Evolutionary conservation across 2,888 invertebrate genomes (phyloP), one percentile per base, ranked within the genome.

Genomic region (Lepidochrysops patricia): DNA sequence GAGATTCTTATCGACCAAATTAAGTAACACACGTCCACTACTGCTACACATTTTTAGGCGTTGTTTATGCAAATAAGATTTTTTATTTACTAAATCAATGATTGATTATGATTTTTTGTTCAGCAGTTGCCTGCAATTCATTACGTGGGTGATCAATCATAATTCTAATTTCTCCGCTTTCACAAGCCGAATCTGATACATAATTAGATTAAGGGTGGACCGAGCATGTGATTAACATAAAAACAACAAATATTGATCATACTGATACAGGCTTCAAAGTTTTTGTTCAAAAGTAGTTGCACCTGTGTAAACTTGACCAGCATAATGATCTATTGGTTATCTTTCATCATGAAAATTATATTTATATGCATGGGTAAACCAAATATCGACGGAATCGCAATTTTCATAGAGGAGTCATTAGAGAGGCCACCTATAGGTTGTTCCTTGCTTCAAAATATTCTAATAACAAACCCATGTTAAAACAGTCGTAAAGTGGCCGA

Each of bases 401-500:
- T 19, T 4, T 9, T 43, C 43, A 43, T 43, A 43, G 19, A 29
- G 29, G 2, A 29, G 9, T 43, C 43, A 43, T 43, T 19, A 12
- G 9, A 9, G 2, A 29, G 9, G 9, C 9, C 19, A 15, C 4
- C 43, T 23, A 23, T 23, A 4, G 12, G 43, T 43, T 43, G 3
- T 9, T 19, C 15, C 12, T 23, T 9, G 19, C 37, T 49, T 50
- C 4, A 23, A 50, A 35, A 15, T 35, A 43, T 27, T 15, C 52
- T 15, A 13, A 35, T 26, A 59, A 12, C 5, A 32, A 15, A 50
- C 25, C 25, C 32, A 49, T 59, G 34, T 35, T 58, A 12, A 58
- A 58, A 58, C 13, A 26, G 50, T 52, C 58, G 52, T 59, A 59
- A 59, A 59, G 29, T 35, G 50, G 15, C 32, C 23, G 35, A 59